phyloP scores from a whole-genome alignment of 2,113 vertebrate species.

The Dipodomys stephensi region DNA sequence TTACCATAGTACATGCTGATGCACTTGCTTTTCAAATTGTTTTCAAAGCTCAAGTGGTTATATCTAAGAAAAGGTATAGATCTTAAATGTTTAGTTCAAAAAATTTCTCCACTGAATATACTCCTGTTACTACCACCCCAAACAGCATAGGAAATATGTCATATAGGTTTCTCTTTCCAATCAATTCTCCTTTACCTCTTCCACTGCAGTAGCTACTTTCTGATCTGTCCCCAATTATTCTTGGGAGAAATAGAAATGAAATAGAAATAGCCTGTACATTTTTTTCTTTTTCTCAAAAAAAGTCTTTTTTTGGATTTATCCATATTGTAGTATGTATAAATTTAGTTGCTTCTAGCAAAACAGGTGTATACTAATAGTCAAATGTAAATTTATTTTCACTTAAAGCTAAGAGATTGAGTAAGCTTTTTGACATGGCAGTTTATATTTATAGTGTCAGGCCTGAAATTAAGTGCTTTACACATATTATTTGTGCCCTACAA shows the following conservation, averaged over 20 bases:
- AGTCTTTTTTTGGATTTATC: background rate
- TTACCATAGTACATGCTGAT: background rate
- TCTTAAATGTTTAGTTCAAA: background rate
- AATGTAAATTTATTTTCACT: conserved; percentile 25
- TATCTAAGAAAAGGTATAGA: background rate
- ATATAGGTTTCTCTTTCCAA: background rate
- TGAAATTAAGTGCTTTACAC: background rate
- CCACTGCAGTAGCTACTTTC: background rate
- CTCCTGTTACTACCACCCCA: background rate
- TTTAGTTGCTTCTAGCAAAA: background rate
- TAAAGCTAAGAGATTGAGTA: background rate
- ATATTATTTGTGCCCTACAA: background rate
- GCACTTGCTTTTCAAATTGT: conserved; percentile 12
- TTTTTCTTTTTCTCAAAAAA: conserved; percentile 5
- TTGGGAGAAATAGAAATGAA: background rate
- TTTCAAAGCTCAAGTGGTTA: conserved; percentile 18
- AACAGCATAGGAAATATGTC: background rate
- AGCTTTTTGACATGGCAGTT: background rate
- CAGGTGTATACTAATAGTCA: background rate
- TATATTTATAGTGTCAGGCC: background rate
- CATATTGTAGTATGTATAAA: background rate
- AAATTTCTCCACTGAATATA: background rate
- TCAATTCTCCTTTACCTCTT: fast-evolving
- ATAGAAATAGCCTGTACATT: background rate
- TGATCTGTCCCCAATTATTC: background rate